Evolutionary conservation across 2,797 vertebrate species (phyloP).

Genomic region (Cichlasoma orientale): DNA sequence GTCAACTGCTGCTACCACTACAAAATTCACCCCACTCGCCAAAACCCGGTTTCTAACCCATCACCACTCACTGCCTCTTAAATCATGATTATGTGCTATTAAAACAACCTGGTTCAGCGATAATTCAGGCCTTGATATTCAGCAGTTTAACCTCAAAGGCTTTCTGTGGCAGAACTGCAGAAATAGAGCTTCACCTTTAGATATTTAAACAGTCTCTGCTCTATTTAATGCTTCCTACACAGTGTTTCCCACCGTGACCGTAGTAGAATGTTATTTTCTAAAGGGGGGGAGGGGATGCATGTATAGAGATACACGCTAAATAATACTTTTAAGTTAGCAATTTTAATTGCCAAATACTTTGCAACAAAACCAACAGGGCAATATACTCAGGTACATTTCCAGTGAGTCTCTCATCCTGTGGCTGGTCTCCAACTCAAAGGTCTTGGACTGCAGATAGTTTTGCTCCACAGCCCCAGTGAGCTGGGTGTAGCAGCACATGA

Average conservation of each 20-base stretch:
- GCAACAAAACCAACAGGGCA: not conserved
- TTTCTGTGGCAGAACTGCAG: conserved; percentile 23
- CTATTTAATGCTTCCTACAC: not conserved
- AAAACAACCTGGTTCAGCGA: conserved; percentile 1
- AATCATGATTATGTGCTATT: conserved; percentile 37
- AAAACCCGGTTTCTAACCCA: conserved; percentile 20
- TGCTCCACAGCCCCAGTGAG: no score
- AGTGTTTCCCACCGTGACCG: not conserved
- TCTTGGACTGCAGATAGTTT: not conserved
- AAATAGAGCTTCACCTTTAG: conserved; percentile 10
- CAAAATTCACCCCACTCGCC: conserved; percentile 9
- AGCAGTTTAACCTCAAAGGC: conserved; percentile 7
- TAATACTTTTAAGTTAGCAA: not conserved
- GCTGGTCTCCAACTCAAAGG: not conserved
- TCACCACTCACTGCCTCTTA: conserved; percentile 21
- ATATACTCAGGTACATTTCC: not conserved
- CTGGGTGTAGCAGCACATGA: no score
- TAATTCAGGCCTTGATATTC: not conserved
- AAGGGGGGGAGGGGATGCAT: not conserved
- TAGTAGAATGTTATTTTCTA: not conserved
- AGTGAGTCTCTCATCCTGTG: not conserved
- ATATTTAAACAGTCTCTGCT: not conserved
- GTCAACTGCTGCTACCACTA: conserved; percentile 11
- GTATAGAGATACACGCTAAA: not conserved
- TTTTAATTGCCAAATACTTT: not conserved